Percentiles rank a stretch among this genome's conserved stretches.
Conservation (phyloP, 1,140 invertebrate species). For the Zeugodacus cucurbitae region DNA sequence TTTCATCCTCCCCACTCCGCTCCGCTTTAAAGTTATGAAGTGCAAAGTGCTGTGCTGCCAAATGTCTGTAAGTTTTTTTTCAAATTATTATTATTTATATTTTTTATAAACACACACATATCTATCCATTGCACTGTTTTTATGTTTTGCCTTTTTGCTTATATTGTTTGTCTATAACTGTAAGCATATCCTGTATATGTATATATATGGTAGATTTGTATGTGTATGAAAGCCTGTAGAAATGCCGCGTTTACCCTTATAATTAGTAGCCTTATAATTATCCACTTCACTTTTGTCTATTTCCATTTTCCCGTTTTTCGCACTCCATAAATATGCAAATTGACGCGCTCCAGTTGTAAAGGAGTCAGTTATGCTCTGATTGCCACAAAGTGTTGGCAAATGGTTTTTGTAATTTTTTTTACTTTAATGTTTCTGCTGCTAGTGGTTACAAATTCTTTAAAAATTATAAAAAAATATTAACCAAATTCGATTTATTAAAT, state of each 20-base stretch:
- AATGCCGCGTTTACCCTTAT: background rate
- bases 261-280: conserved; percentile 4
- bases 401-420: background rate
- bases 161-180: background rate
- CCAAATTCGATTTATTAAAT: no score
- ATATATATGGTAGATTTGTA: background rate
- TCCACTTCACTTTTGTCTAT: conserved; percentile 13
- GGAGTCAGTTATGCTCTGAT: conserved; percentile 1
- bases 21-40: background rate
- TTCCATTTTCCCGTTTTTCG: background rate
- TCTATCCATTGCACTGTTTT: background rate
- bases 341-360: conserved; percentile 17
- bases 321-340: conserved; percentile 36
- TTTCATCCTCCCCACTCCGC: background rate
- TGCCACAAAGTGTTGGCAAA: background rate
- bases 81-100: background rate
- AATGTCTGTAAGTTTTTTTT: background rate
- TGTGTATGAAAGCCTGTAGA: background rate
- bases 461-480: no score
- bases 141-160: background rate
- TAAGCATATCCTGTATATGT: background rate
- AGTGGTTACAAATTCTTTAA: no score
- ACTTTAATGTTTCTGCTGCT: background rate
- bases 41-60: background rate
- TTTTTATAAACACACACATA: background rate